A percentile compares a stretch with the other conserved stretches of the same genome.
Evolutionary conservation across 2,888 invertebrate genomes (phyloP).

Genomic region (Myopa tessellatipennis): DNA sequence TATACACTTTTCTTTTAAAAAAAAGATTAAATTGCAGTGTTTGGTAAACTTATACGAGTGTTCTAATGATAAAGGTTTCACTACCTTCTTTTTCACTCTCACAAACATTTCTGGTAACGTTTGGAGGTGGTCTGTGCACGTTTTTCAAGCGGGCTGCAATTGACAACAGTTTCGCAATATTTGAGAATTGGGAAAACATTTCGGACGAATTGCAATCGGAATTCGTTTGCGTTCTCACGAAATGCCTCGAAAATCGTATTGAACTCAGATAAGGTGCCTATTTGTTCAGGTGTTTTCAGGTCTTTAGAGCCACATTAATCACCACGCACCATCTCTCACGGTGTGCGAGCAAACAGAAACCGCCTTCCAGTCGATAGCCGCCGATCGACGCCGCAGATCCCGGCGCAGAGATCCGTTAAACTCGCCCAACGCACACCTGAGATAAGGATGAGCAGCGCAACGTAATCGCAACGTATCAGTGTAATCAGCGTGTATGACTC

Average conservation of each 20-base stretch:
- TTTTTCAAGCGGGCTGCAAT: not conserved
- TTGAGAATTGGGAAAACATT: not conserved
- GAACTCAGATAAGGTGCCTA: constrained; percentile 3
- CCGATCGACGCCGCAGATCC: constrained; percentile 4
- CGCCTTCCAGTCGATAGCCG: not conserved
- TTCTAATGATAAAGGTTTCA: too few species aligned
- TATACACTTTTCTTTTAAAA: too few species aligned
- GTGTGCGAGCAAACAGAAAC: constrained; percentile 1
- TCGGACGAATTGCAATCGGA: not conserved
- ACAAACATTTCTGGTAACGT: too few species aligned
- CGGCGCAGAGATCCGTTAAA: constrained; percentile 1
- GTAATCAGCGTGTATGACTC: constrained; percentile 40
- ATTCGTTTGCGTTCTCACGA: constrained; percentile 26
- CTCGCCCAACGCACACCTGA: constrained; percentile 34
- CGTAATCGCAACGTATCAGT: constrained; percentile 10
- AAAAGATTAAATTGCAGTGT: too few species aligned
- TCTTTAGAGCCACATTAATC: not conserved
- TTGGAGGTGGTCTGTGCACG: too few species aligned
- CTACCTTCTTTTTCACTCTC: too few species aligned
- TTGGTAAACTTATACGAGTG: too few species aligned
- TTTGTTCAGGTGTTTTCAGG: constrained; percentile 33
- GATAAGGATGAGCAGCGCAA: constrained; percentile 29
- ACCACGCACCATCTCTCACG: constrained; percentile 25
- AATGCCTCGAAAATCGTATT: not conserved
- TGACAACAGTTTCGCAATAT: not conserved